Base-by-base conservation (phyloP, 2,888 invertebrate genomes). In the Drosophila prolongata region DNA sequence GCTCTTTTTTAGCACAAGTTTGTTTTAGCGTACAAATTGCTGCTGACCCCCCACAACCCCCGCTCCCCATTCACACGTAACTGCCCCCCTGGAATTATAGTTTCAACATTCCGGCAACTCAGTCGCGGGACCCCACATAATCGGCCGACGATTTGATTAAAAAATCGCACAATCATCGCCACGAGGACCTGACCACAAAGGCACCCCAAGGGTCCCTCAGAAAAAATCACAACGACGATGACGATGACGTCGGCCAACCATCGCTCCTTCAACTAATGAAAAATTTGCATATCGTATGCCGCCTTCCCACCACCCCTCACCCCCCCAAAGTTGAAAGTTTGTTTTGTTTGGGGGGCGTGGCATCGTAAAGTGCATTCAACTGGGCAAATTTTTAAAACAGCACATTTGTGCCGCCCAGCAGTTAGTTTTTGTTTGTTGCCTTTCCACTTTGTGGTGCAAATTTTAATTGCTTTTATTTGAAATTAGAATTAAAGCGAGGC, bases 1-100 rank as follows among this genome's bases (percentile, higher is more conserved):
- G 89, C 83, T 78, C 81, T 89, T 87, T 86, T 88, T 86, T 82
- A 79, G 87, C 76, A 62, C 75, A 79, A 87, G 89, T 89, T 86
- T 86, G 89, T 86, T 86, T 86, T 87, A 82, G 80, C 78, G 65
- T 76, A 86, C 85, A 86, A 86, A 86, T 86, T 86, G 85, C 77
- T 64, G 58, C 43, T 54, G 49, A 30, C 46, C 27, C 30, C 46
- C 10, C 6, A 1, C 5, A 3, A 13, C 8, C 11, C 8, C 13
- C 64, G 3, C 24, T 24, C 52, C 58, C 42, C 49, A 14, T 2
- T 14, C 14, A 6, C 4, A 24, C 24, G 24, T 24, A 24, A 14
- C 46, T 40, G 19, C 75, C 77, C 68, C 65, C 50, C 62, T 54
- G 70, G 64, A 79, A 84, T 84, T 89, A 84, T 84, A 87, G 85